These are phyloP conservation scores for Coregonus sp. DNA, from an alignment of 2,797 vertebrate species.

Conservation along the genomic window DNA sequence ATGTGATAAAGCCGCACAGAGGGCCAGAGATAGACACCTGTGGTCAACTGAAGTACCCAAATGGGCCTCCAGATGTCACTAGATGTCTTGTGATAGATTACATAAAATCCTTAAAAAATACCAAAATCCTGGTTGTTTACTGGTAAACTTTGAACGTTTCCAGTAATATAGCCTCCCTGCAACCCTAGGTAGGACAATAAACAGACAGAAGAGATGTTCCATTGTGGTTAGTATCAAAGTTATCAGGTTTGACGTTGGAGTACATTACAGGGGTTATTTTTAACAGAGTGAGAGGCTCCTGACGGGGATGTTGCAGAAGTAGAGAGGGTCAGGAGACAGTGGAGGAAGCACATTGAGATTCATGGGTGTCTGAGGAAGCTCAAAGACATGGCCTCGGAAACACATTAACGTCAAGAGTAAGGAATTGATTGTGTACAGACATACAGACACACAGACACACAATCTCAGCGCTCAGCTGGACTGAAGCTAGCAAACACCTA, in stretches of 20 bases:
- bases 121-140: too few species aligned
- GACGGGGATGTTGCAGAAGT: constrained; percentile 40
- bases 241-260: constrained; percentile 44
- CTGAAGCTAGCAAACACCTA: background rate
- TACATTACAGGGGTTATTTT: constrained; percentile 37
- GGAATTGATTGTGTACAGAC: background rate
- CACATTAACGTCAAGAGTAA: constrained; percentile 10
- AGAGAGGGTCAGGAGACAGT: constrained; percentile 23
- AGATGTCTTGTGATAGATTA: too few species aligned
- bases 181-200: background rate
- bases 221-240: constrained; percentile 32
- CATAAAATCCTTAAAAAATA: too few species aligned
- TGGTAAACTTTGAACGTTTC: too few species aligned
- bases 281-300: constrained; percentile 31
- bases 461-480: background rate
- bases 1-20: too few species aligned
- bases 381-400: constrained; percentile 20
- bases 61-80: too few species aligned
- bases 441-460: background rate
- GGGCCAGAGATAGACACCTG: too few species aligned
- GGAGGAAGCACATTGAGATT: constrained; percentile 20
- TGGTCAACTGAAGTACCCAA: too few species aligned
- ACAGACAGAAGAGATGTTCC: constrained; percentile 25
- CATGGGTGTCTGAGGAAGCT: constrained; percentile 23
- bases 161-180: too few species aligned